Base-by-base conservation (phyloP, 1,140 invertebrate species). In the Delia radicum region DNA sequence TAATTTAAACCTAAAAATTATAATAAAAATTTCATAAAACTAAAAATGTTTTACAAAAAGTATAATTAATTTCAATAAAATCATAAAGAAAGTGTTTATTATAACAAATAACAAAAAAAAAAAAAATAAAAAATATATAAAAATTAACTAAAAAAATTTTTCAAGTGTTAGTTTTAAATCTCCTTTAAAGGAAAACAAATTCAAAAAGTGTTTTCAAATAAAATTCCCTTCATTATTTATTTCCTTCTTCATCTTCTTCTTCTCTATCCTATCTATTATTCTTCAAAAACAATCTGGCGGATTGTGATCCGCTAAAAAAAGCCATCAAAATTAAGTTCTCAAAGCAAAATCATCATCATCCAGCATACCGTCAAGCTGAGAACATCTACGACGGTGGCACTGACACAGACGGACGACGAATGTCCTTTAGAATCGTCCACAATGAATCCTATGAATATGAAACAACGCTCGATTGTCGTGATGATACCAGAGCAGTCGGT, bases 361-460 rank as follows among this genome's bases (percentile, higher is more conserved):
- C 84, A 80, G 83, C 82, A 79, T 85, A 83, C 83, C 83, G 83
- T 79, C 83, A 85, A 79, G 82, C 83, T 80, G 83, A 85, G 81
- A 85, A 83, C 78, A 81, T 85, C 80, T 85, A 85, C 83, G 83
- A 85, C 83, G 83, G 83, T 82, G 83, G 83, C 83, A 85, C 83
- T 79, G 83, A 85, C 78, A 85, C 83, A 79, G 83, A 85, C 83
- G n/a, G 83, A 85, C 83, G 83, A 85, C 83, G 83, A 85, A 85
- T 85, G 83, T 85, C 83, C 83, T 73, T 81, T 85, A 82, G 83
- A 85, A 77, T 81, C 83, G 74, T 82, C 80, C 78, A 84, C 81
- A 67, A 85, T 85, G 84, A 85, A 85, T 85, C 84, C 65, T 85
- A 85, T 80, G 84, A 85, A 79, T 85, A 83, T 81, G 84, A 85